phyloP scores from a whole-genome alignment of 1,140 invertebrate genomes.

The Cheumatopsyche charites region DNA sequence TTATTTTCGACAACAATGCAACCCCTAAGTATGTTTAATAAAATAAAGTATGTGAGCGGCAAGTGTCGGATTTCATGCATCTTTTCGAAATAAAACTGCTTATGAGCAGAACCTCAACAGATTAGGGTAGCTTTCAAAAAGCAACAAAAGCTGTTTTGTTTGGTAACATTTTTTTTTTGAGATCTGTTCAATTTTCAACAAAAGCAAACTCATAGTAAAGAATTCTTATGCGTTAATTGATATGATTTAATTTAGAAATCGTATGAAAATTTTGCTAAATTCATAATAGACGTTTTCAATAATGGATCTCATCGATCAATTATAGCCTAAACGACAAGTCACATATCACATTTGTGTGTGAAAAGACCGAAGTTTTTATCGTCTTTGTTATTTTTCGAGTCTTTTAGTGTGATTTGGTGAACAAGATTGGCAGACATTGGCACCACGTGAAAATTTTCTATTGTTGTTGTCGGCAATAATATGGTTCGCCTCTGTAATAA shows the following conservation, averaged over 20 bases:
- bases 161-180: conserved; percentile 35
- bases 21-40: conserved; percentile 37
- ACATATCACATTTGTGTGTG: not conserved
- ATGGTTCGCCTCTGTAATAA: conserved; percentile 31
- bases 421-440: conserved; percentile 42
- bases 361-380: not conserved
- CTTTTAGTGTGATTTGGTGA: conserved; percentile 33
- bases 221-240: conserved; percentile 18
- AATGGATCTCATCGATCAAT: conserved; percentile 11
- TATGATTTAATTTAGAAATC: conserved; percentile 2
- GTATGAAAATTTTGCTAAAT: not conserved
- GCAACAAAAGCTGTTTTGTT: conserved; percentile 31
- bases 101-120: conserved; percentile 27
- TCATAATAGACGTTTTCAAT: not conserved
- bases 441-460: conserved; percentile 26
- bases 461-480: conserved; percentile 31
- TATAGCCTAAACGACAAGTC: not conserved
- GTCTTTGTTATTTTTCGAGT: conserved; percentile 9
- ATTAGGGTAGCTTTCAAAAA: conserved; percentile 24
- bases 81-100: conserved; percentile 35
- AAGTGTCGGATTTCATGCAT: conserved; percentile 38
- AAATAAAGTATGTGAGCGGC: conserved; percentile 31
- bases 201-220: conserved; percentile 19
- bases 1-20: conserved; percentile 35
- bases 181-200: conserved; percentile 13